Evolutionary conservation across 37 sponge, comb jelly and placozoan genomes (phyloP), one percentile per base, ranked within the genome.

Genomic region (Lycopodina hypogea): DNA sequence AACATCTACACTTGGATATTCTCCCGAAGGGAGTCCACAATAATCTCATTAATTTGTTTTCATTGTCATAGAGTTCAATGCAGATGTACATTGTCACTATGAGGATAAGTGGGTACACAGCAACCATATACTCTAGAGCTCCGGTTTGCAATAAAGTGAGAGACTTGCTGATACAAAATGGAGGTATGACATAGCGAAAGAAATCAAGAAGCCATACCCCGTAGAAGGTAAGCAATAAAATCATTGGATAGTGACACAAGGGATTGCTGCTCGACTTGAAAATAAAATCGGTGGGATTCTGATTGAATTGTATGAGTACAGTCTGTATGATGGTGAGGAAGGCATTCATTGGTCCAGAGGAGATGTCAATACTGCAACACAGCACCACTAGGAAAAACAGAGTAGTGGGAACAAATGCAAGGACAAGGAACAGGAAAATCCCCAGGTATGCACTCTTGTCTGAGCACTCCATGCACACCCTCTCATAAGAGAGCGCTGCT

Each of bases 301-400:
- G 42, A 4, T 58, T 35, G 33, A 62, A 21, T 15, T 77, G 28
- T 2, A 37, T 63, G 1, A 42, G 38, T 56, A 18, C 68, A 0
- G 61, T 52, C 38, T 90, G 90, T 0, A 72, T 57, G 48, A 84
- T 77, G n/a, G 84, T 36, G 11, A 84, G 63, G 50, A 81, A 84
- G 0, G 90, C 41, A 62, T 80, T 84, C 28, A 90, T 75, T 26
- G 80, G 85, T 17, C 81, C 90, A 45, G 60, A 41, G 21, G 82
- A 56, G 2, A 69, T 57, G 30, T 64, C 76, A 57, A 89, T 52
- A 39, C 74, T 69, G 42, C 83, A 89, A 2, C 83, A 17, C 37
- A 89, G 48, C n/a, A 89, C 41, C 35, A 79, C 22, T 4, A 78
- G 40, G 56, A 89, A 69, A 41, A 89, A 59, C 0, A 80, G 11